Base-by-base conservation (phyloP, 2,888 invertebrate species). In the Pasiphila rectangulata region DNA sequence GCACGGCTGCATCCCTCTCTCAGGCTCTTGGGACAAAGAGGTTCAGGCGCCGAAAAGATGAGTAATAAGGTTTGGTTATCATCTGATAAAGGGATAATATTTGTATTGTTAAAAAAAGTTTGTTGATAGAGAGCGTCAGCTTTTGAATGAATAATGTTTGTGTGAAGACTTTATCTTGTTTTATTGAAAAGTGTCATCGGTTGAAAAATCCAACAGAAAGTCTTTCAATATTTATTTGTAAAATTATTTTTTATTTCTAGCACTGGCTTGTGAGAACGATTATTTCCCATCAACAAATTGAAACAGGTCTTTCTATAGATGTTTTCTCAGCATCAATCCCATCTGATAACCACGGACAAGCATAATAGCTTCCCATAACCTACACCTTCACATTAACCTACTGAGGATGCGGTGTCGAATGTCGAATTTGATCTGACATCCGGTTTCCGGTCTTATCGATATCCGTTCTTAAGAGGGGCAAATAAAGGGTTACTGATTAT, bases 401-500 rank as follows among this genome's bases (percentile, higher is more conserved):
- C 44, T 71, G 58, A 61, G 61, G 63, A 65, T 65, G 65, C 51
- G 47, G 61, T 49, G 47, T 70, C 63, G 61, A 54, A 52, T 69
- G 42, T 65, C 59, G 63, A 63, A 56, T 44, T 39, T 35, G 59
- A 64, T 69, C 64, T 61, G 44, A 52, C 40, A 44, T 49, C 48
- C 69, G 45, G 41, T 25, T 63, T 70, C 59, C 50, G 49, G 51
- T 43, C 54, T 67, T 69, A 69, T 64, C 69, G 53, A 71, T 72
- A 71, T 72, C 73, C 68, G 71, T 54, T 56, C 57, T 57, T 46
- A 59, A 52, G 34, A 46, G 55, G 61, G 61, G 51, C 64, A 67
- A 69, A 67, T 66, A 72, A 70, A 71, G 64, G 72, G 65, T 69
- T 71, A 59, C 39, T 47, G 51, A 55, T 56, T 50, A 52, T 42